Conservation (phyloP, 1,140 invertebrate genomes). For the Drosophila quadrilineata region DNA sequence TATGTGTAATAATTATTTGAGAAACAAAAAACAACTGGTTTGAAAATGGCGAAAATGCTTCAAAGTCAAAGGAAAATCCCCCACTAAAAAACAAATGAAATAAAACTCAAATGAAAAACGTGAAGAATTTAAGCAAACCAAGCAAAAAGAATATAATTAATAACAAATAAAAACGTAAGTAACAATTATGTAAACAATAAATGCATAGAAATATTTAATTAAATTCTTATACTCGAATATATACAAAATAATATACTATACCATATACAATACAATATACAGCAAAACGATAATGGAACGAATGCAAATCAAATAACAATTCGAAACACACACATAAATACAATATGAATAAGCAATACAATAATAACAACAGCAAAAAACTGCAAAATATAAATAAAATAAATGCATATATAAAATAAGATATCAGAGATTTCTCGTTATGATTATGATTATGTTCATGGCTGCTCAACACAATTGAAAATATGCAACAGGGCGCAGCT, state of each 20-base stretch:
- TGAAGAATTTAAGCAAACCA: constrained; percentile 33
- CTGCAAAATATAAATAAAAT: constrained; percentile 51
- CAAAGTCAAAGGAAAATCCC: constrained; percentile 33
- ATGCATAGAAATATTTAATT: constrained; percentile 29
- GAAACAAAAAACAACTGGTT: constrained; percentile 15
- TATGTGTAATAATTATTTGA: constrained; percentile 69
- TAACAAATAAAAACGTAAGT: background rate
- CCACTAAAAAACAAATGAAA: constrained; percentile 21
- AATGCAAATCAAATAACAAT: background rate
- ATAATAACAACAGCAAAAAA: constrained; percentile 49
- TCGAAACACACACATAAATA: constrained; percentile 3
- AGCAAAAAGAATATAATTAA: background rate
- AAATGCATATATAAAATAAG: constrained; percentile 50
- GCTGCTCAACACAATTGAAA: no score
- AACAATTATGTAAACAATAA: constrained; percentile 38
- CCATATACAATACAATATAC: no score
- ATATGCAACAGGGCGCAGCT: constrained; percentile 62
- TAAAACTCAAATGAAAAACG: constrained; percentile 8
- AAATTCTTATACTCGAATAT: constrained; percentile 34
- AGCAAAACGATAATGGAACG: background rate
- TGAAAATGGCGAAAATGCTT: constrained; percentile 42
- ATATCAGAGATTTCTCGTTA: constrained; percentile 23
- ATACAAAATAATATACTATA: no score
- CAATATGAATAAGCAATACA: constrained; percentile 67
- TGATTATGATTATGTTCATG: no score